A percentile compares a stretch with the other conserved stretches of the same genome.
Conservation (phyloP, 1,140 invertebrate species). For the Drosophila sproati region DNA sequence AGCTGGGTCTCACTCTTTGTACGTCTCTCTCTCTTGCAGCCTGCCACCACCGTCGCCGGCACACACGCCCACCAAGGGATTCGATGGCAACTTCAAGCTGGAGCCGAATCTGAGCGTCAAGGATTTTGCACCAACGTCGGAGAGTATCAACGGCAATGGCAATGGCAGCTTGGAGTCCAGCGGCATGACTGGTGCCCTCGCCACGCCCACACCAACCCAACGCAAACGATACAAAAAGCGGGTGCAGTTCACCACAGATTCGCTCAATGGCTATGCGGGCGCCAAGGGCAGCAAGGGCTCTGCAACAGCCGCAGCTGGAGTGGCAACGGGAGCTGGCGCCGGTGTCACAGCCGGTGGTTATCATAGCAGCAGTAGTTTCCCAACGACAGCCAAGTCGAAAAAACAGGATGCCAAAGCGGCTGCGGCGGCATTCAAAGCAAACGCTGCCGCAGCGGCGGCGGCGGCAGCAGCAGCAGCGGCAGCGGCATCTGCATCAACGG, state of each 20-base stretch:
- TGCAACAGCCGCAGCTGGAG: neutral
- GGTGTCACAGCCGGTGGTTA: neutral
- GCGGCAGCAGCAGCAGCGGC: slow-evolving; percentile 55
- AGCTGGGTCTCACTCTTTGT: too few species aligned
- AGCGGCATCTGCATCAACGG: slow-evolving; percentile 52
- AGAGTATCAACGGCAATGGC: slow-evolving; percentile 56
- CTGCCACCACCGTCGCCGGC: slow-evolving; percentile 73
- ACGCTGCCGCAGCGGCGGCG: slow-evolving; percentile 41
- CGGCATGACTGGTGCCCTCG: slow-evolving; percentile 28
- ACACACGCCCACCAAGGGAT: slow-evolving; percentile 79
- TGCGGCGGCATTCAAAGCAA: slow-evolving; percentile 59
- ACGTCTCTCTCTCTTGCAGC: slow-evolving; percentile 23
- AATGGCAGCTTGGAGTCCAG: slow-evolving; percentile 38
- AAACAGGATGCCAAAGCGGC: slow-evolving; percentile 73
- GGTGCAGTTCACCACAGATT: slow-evolving; percentile 78
- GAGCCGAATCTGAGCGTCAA: slow-evolving; percentile 83
- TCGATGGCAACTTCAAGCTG: slow-evolving; percentile 82
- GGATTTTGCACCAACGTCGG: slow-evolving; percentile 67
- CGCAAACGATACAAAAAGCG: slow-evolving; percentile 83
- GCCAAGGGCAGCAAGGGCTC: slow-evolving; percentile 45
- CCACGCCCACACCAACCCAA: slow-evolving; percentile 65
- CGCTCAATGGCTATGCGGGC: slow-evolving; percentile 70
- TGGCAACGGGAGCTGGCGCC: neutral
- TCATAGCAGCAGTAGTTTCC: slow-evolving; percentile 20
- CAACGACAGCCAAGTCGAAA: slow-evolving; percentile 51